Evolutionary conservation across 2,888 invertebrate species (phyloP).

Genomic region (Creontiades dilutus): DNA sequence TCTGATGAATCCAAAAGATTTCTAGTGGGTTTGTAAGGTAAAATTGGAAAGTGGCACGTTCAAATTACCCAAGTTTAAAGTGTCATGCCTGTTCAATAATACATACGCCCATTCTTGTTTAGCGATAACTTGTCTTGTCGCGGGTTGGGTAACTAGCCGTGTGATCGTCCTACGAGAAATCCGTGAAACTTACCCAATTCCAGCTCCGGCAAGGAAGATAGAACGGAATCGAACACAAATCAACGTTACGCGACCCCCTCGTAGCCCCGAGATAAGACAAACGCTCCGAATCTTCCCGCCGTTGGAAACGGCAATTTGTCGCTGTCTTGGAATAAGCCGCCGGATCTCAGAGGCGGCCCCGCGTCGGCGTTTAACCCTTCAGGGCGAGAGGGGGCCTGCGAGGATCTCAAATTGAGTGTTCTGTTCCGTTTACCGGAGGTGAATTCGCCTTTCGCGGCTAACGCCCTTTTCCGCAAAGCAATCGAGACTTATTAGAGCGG

Average conservation of each 20-base stretch:
- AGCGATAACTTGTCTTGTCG: no score
- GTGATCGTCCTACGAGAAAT: no score
- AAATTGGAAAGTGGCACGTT: no score
- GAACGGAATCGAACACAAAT: background rate
- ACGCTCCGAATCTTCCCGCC: background rate
- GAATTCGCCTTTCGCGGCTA: background rate
- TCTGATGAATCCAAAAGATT: no score
- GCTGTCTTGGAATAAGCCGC: constrained; percentile 34
- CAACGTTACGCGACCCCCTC: constrained; percentile 23
- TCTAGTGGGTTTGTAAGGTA: no score
- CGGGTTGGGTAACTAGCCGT: no score
- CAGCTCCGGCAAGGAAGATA: background rate
- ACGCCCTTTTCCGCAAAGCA: background rate
- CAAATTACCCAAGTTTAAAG: no score
- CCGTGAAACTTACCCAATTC: no score
- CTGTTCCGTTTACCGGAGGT: background rate
- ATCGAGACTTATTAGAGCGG: background rate
- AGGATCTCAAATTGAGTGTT: constrained; percentile 19
- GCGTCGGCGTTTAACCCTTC: constrained; percentile 1
- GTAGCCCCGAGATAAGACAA: constrained; percentile 1
- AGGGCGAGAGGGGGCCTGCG: background rate
- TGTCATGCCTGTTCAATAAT: no score
- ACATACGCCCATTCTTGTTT: no score
- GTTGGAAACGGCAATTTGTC: constrained; percentile 20
- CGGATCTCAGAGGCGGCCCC: background rate